These are phyloP conservation scores for Brachypteracias leptosomus DNA, from an alignment of 2,113 vertebrate species.

Conservation along the genomic window DNA sequence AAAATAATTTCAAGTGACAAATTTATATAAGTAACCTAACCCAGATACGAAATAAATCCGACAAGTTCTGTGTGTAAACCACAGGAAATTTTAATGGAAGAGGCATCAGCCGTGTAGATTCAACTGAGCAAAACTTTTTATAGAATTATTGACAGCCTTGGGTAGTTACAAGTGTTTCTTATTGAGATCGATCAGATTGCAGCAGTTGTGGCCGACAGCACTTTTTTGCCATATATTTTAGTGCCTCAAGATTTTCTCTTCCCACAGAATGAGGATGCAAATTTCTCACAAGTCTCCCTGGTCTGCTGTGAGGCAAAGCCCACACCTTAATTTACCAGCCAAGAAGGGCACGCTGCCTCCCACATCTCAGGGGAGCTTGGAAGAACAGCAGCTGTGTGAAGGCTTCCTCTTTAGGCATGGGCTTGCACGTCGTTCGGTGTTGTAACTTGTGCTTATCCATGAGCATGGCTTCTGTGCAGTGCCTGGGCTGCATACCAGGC, in stretches of 20 bases:
- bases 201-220: background rate
- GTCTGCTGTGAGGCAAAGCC: background rate
- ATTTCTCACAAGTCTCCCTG: background rate
- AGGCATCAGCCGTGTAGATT: background rate
- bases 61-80: background rate
- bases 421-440: background rate
- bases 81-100: background rate
- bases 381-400: background rate
- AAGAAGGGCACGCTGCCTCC: background rate
- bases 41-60: background rate
- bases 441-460: background rate
- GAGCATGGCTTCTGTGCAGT: background rate
- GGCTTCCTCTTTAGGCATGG: background rate
- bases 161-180: background rate
- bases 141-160: background rate
- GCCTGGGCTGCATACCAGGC: background rate
- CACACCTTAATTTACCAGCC: background rate
- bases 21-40: background rate
- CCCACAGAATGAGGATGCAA: background rate
- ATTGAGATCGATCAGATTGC: background rate
- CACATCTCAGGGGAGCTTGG: background rate
- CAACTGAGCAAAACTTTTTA: background rate
- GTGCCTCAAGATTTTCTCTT: background rate
- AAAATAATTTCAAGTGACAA: slow-evolving; percentile 35
- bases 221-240: background rate